Evolutionary conservation across 2,888 invertebrate species (phyloP).

Genomic region (Malthinus seriepunctatus): DNA sequence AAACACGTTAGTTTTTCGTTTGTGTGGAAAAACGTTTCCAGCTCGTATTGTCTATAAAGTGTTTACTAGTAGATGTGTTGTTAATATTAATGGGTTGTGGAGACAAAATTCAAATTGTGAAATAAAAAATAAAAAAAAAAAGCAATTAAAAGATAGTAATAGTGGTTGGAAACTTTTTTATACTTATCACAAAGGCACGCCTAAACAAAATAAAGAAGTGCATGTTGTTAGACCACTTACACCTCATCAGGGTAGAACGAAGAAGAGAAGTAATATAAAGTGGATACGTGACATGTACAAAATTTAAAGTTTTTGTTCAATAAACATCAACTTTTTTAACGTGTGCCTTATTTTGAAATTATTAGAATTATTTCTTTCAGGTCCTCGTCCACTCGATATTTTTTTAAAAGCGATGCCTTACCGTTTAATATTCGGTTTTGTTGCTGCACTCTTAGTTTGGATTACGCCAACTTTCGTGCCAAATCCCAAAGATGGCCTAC

Average conservation of each 20-base stretch:
- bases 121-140: background rate
- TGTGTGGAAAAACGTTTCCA: slow-evolving; percentile 42
- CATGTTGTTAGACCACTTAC: too few species aligned
- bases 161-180: slow-evolving; percentile 26
- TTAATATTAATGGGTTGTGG: slow-evolving; percentile 8
- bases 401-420: slow-evolving; percentile 89
- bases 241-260: too few species aligned
- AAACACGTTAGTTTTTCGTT: slow-evolving; percentile 36
- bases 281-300: too few species aligned
- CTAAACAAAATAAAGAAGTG: background rate
- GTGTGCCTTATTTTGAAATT: too few species aligned
- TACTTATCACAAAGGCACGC: slow-evolving; percentile 7
- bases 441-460: slow-evolving; percentile 84
- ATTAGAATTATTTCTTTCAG: slow-evolving; percentile 56
- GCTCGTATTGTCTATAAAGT: slow-evolving; percentile 43
- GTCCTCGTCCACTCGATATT: slow-evolving; percentile 85
- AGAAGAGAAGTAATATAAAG: too few species aligned
- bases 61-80: slow-evolving; percentile 24
- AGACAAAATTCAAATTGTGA: background rate
- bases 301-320: too few species aligned
- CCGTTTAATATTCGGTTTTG: slow-evolving; percentile 81
- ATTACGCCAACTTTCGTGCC: slow-evolving; percentile 77
- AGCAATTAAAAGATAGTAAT: background rate
- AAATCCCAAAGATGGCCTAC: slow-evolving; percentile 61
- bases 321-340: too few species aligned